These are phyloP conservation scores for Torymus texanus DNA, from an alignment of 2,888 invertebrate species.

Conservation along the genomic window DNA sequence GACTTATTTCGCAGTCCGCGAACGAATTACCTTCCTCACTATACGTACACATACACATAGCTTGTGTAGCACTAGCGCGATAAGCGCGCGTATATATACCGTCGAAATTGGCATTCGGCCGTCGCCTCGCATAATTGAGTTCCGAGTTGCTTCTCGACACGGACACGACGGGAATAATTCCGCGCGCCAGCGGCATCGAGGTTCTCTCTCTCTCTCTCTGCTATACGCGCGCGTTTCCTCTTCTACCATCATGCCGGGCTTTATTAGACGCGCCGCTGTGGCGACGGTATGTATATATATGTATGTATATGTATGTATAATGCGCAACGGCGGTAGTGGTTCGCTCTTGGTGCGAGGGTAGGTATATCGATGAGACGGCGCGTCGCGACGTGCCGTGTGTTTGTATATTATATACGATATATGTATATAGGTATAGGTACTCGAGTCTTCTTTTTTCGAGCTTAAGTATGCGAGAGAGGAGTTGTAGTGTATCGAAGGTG, in stretches of 20 bases:
- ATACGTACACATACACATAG: too few relatives aligned
- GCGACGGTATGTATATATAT: too few relatives aligned
- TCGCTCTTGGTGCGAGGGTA: neutral
- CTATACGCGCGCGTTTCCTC: neutral
- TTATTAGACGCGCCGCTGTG: constrained; percentile 30
- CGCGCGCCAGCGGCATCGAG: constrained; percentile 22
- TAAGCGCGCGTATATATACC: constrained; percentile 58
- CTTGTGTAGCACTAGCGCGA: constrained; percentile 8
- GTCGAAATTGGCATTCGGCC: constrained; percentile 71
- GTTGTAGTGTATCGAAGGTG: too few relatives aligned
- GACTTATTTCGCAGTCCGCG: constrained; percentile 67
- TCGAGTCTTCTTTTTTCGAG: too few relatives aligned
- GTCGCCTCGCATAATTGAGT: constrained; percentile 72
- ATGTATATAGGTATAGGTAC: too few relatives aligned
- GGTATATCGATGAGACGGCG: constrained; percentile 1
- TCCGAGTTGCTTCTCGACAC: constrained; percentile 67
- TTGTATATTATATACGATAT: neutral
- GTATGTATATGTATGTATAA: neutral
- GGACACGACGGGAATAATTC: constrained; percentile 70
- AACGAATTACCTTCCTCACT: constrained; percentile 62
- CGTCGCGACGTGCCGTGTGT: neutral
- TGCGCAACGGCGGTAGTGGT: neutral
- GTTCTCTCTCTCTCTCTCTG: constrained; percentile 26
- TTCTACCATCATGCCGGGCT: neutral
- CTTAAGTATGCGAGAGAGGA: too few relatives aligned